Evolutionary conservation across 1,140 invertebrate genomes (phyloP), one percentile per base, ranked within the genome.

Genomic region (Hydropsyche tenuis): DNA sequence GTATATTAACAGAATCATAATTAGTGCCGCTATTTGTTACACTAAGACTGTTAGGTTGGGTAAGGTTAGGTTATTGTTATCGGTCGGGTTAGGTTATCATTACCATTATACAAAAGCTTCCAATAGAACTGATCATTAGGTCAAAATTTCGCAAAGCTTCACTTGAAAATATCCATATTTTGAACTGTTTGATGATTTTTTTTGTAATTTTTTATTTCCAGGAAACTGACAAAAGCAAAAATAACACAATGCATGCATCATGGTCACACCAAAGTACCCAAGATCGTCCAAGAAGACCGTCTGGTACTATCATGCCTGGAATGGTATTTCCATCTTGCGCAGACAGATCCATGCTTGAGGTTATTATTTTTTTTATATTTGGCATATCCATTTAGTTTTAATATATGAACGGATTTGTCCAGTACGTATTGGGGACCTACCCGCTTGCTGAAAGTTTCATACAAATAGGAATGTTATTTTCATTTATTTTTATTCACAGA

Each of bases 191-290:
- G 37, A 43, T 43, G 37, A 43, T 43, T 5, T 43, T 43, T 43
- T 43, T 43, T n/a, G n/a, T 5, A n/a, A 20, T 20, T 60, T 60
- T 68, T 4, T 68, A 46, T 1, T 23, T 22, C 23, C 30, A 56
- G 48, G 37, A 37, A 6, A 23, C 45, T 16, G 68, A 56, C 14
- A 56, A 53, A 22, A 45, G 30, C n/a, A 66, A 64, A 9, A 43
- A 27, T n/a, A 20, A 22, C 30, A 53, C 42, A 6, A 76, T 76
- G 68, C 72, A 73, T 22, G 37, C 20, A 1, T 70, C 75, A 0
- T 76, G 75, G 75, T 73, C 75, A 16, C 53, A 72, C 37, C 75
- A 73, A 27, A 53, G 60, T 22, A 25, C 66, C 3, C 68, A 76
- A 14, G 68, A 62, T 20, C 37, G 72, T 37, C 63, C 51, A 46